Base-by-base conservation (phyloP, 2,888 invertebrate genomes). In the Temnothorax ravouxi region DNA sequence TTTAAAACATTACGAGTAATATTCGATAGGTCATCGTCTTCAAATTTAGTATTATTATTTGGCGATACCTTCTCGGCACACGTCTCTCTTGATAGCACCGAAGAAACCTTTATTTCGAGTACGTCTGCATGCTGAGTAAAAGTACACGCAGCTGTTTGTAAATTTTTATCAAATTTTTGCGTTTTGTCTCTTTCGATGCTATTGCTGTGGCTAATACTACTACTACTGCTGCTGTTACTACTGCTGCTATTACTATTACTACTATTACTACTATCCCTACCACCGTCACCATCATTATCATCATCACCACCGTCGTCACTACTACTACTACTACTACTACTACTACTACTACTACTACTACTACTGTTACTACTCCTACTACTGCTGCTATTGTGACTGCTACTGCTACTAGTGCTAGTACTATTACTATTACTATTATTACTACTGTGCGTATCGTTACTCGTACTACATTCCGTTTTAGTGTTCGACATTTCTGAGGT, bases 101-200 rank as follows among this genome's bases (percentile, higher is more conserved):
- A 81, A 66, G 86, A 74, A 84, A 69, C 81, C 61, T 88, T 90
- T 18, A 82, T 88, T 44, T 88, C 87, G 4, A 69, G 75, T 38
- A 86, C 52, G 61, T 84, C 88, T 21, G 64, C 47, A 64, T 86
- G 81, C n/a, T 86, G 85, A 50, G 59, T 71, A 6, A 59, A 29
- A 80, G 38, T 56, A 72, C 67, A 84, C 34, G 87, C 86, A 47
- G 86, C 67, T 3, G 85, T 87, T 72, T 87, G 89, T 13, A 86
- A 81, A 64, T 87, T 87, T 62, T 88, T 86, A 13, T 59, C 92
- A 11, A 89, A 88, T 34, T 34, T 34, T 34, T 34, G 34, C 34
- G 34, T 34, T 77, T 88, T 41, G 52, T 92, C 90, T 56, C 75
- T 87, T 56, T 92, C 91, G 77, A 87, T 90, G 76, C 88, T 92